Evolutionary conservation across 2,797 vertebrate species (phyloP), one percentile per base, ranked within the genome.

Genomic region (Cuculus canorus): DNA sequence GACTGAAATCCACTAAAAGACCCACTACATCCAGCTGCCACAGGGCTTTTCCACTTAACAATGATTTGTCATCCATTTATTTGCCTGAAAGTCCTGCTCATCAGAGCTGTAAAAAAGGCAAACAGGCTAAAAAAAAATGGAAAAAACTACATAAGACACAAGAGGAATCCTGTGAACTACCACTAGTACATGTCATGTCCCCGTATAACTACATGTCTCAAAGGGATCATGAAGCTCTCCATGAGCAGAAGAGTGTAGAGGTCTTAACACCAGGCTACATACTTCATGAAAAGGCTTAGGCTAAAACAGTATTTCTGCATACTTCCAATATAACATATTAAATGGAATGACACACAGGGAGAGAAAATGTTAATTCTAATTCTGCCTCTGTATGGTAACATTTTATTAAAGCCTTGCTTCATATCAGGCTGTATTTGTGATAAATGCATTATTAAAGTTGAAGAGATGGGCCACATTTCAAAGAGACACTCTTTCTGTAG

Each of bases 141-240:
- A 61, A 68, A 90, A 30, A 1, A 0, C 16, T 48, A 56, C 0
- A 0, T 35, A 68, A 64, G 41, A 48, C 33, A 60, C 0, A 4
- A 88, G 11, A 73, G 19, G 18, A 90, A 54, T 66, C 7, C 25
- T 25, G 9, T 39, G 35, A 70, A 27, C 22, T 30, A 27, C 12
- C 37, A 60, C 6, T 23, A 65, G 50, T 24, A 43, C 5, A 5
- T 21, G 11, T 16, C 81, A 70, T 56, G 30, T 66, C 57, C 75
- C 60, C 32, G 17, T n/a, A 37, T 23, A 66, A 33, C 14, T 59
- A 43, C 43, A 41, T 7, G 10, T 3, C 2, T 50, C 68, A 35
- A 64, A 75, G 17, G 25, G 28, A 81, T 66, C 47, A 33, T 2
- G 7, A 83, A 72, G 72, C 28, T 87, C 65, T 81, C 37, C 64